Percentiles rank a stretch among this genome's conserved stretches.
These are phyloP conservation scores for Polyodon spathula DNA, from an alignment of 2,113 vertebrate genomes.

Conservation along the genomic window DNA sequence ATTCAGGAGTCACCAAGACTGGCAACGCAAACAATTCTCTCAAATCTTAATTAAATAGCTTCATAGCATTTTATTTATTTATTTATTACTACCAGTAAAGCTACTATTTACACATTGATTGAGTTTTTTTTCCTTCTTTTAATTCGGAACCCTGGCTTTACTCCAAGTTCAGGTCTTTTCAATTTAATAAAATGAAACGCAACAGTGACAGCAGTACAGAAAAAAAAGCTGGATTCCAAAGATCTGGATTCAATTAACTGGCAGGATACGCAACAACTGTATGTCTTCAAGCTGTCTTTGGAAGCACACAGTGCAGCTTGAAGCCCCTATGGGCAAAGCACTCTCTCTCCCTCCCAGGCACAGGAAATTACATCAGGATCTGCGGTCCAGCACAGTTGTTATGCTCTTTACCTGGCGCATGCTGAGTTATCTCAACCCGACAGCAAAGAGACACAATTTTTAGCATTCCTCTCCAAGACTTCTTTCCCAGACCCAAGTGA, in stretches of 20 bases:
- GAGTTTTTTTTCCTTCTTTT: constrained; percentile 13
- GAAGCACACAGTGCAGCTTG: constrained; percentile 54
- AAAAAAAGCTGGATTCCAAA: constrained; percentile 52
- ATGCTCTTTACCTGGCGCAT: constrained; percentile 27
- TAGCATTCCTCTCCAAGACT: constrained; percentile 17
- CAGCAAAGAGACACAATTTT: not conserved
- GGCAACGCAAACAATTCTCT: too few species aligned
- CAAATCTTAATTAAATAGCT: too few species aligned
- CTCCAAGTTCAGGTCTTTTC: constrained; percentile 46
- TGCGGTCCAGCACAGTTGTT: constrained; percentile 46
- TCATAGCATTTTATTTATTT: too few species aligned
- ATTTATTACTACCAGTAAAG: too few species aligned
- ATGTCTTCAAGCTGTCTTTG: constrained; percentile 84
- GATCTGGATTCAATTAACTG: constrained; percentile 92
- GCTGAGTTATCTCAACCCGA: constrained; percentile 12
- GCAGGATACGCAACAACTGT: constrained; percentile 86
- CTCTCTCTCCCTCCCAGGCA: constrained; percentile 65
- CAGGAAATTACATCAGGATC: constrained; percentile 68
- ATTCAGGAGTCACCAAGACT: too few species aligned
- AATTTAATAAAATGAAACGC: constrained; percentile 65
- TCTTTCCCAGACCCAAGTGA: constrained; percentile 33
- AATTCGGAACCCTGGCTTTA: constrained; percentile 38
- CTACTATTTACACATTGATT: too few species aligned
- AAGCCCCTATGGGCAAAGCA: constrained; percentile 47
- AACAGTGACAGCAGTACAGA: constrained; percentile 53